phyloP scores from a whole-genome alignment of 2,888 invertebrate genomes.

The Escarpia spicata region DNA sequence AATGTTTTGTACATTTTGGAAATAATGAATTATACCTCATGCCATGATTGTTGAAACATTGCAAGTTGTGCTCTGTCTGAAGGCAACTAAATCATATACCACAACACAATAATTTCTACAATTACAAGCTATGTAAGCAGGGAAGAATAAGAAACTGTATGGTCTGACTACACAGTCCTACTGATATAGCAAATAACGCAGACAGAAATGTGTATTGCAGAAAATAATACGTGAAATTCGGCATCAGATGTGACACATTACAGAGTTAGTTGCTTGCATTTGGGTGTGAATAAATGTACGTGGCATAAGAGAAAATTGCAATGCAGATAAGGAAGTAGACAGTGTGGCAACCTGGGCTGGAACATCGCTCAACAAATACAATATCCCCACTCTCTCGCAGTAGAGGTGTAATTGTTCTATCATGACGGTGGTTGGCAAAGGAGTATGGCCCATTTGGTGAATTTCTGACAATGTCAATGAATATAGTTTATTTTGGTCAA shows the following conservation, averaged over 20 bases:
- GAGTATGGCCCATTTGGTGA: too few relatives aligned
- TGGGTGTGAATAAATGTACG: not conserved
- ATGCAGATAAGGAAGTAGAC: not conserved
- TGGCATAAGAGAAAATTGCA: not conserved
- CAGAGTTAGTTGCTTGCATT: not conserved
- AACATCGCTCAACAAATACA: not conserved
- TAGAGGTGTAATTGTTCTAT: not conserved
- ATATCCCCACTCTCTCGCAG: not conserved
- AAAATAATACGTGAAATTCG: not conserved
- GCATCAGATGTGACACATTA: not conserved
- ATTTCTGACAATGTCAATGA: too few relatives aligned
- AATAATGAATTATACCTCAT: not conserved
- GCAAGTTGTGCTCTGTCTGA: not conserved
- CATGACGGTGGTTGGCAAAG: not conserved
- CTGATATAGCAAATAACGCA: not conserved
- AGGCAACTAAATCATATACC: not conserved
- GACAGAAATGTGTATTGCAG: slow-evolving; percentile 12
- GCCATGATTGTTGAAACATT: slow-evolving; percentile 6
- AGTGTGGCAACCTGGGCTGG: not conserved
- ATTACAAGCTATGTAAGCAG: not conserved
- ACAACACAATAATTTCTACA: slow-evolving; percentile 1
- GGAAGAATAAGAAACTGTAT: not conserved
- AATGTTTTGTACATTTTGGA: not conserved
- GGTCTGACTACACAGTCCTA: not conserved
- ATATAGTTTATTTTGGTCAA: too few relatives aligned